Evolutionary conservation across 2,797 vertebrate species (phyloP), one percentile per base, ranked within the genome.

Genomic region (Phataginus tetradactyla): DNA sequence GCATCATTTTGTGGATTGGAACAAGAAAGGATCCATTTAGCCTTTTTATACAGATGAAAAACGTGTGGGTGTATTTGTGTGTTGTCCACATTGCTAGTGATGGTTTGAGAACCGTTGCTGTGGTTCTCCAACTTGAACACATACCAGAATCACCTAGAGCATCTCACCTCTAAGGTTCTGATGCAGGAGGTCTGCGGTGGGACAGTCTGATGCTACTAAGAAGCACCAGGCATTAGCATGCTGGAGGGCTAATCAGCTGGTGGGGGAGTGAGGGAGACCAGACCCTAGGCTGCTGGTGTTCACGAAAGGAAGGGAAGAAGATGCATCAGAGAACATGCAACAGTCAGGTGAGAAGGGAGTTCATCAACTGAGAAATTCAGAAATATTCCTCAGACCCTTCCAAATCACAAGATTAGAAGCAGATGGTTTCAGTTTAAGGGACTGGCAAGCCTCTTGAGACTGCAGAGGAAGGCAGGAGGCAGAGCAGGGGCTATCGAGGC

Each of bases 271-370:
- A 63, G 53, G 39, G 78, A 37, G 51, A 25, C 27, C 8, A 6
- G 45, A 59, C 21, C 10, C 10, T 7, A 7, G 23, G 37, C 53
- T 61, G 7, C 11, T 49, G 8, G n/a, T 23, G 2, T 8, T 61
- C 23, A 45, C 7, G 5, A n/a, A 37, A 51, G 45, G 27, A 25
- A 79, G 4, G 14, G 7, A 7, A 0, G 3, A 9, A 1, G 25
- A 37, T 14, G 9, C 0, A 1, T 2, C 11, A 74, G 69, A 74
- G 69, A 7, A 15, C 14, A 37, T 7, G 55, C 25, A 72, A 21
- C 18, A 78, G 18, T 39, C 12, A n/a, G 34, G 1, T 9, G 17
- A 69, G 17, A 77, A 42, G 11, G 18, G 39, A 39, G 25, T 23
- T 32, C 13, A 29, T 14, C 1, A 39, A 15, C 13, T 51, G 63